These are phyloP conservation scores for Acleris cristana DNA, from an alignment of 2,888 invertebrate genomes.

Conservation along the genomic window DNA sequence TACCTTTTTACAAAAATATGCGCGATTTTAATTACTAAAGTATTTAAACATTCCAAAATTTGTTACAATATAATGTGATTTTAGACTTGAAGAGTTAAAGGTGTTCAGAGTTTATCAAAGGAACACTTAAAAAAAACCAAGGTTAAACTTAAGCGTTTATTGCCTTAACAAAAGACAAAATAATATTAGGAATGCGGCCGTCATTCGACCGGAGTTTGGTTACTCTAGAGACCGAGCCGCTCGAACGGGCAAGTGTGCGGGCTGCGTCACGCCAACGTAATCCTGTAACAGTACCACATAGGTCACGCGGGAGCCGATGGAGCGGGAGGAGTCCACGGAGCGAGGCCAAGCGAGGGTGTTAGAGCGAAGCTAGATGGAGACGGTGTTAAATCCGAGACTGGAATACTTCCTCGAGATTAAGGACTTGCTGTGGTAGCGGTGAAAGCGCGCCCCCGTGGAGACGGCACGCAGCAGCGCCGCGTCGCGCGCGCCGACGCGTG, in stretches of 20 bases:
- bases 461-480: slow-evolving; percentile 84
- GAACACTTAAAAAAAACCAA: slow-evolving; percentile 53
- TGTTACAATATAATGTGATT: no score
- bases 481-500: slow-evolving; percentile 85
- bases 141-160: slow-evolving; percentile 72
- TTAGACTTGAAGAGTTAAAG: no score
- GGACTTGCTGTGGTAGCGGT: slow-evolving; percentile 89
- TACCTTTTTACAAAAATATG: not conserved
- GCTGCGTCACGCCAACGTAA: slow-evolving; percentile 72
- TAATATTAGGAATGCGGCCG: slow-evolving; percentile 76
- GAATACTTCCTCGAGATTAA: slow-evolving; percentile 90
- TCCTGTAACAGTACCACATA: slow-evolving; percentile 79
- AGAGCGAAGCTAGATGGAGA: slow-evolving; percentile 80
- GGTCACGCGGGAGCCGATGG: slow-evolving; percentile 65
- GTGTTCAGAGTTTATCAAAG: not conserved
- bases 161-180: slow-evolving; percentile 69
- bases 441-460: slow-evolving; percentile 87
- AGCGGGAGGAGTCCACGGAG: slow-evolving; percentile 65
- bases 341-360: slow-evolving; percentile 74
- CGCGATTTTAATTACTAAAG: not conserved
- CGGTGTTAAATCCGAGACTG: slow-evolving; percentile 77
- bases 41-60: no score
- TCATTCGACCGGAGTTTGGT: slow-evolving; percentile 60
- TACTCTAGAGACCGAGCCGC: slow-evolving; percentile 47
- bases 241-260: slow-evolving; percentile 44